A percentile compares a stretch with the other conserved stretches of the same genome.
phyloP scores from a whole-genome alignment of 2,797 vertebrate genomes.

The Oophaga sylvatica region DNA sequence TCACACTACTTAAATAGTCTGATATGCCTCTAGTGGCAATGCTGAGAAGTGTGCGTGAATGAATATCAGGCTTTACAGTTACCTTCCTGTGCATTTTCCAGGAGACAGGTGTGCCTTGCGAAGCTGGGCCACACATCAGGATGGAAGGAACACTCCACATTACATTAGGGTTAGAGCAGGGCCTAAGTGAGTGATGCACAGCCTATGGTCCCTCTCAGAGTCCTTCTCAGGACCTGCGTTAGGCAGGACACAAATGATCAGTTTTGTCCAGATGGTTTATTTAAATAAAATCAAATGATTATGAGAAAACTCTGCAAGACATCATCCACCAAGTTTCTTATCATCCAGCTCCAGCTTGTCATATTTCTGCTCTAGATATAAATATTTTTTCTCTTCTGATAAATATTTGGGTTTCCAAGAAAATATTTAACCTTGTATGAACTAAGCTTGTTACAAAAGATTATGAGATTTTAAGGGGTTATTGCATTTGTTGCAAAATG shows the following conservation, averaged over 20 bases:
- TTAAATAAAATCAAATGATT: neutral
- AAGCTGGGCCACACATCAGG: no score
- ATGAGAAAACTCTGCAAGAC: neutral
- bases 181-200: no score
- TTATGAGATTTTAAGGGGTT: neutral
- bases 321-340: neutral
- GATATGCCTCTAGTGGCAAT: no score
- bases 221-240: neutral
- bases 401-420: neutral
- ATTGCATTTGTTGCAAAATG: no score
- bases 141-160: no score
- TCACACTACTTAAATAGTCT: no score
- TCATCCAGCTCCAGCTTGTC: neutral
- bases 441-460: neutral
- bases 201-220: no score
- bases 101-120: no score
- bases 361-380: neutral
- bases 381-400: neutral
- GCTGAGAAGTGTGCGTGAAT: no score
- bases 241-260: neutral
- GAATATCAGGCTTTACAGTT: no score
- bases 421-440: neutral
- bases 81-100: no score
- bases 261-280: neutral
- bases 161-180: no score